Conservation (phyloP, 2,888 invertebrate species). For the Dusona sp. region DNA sequence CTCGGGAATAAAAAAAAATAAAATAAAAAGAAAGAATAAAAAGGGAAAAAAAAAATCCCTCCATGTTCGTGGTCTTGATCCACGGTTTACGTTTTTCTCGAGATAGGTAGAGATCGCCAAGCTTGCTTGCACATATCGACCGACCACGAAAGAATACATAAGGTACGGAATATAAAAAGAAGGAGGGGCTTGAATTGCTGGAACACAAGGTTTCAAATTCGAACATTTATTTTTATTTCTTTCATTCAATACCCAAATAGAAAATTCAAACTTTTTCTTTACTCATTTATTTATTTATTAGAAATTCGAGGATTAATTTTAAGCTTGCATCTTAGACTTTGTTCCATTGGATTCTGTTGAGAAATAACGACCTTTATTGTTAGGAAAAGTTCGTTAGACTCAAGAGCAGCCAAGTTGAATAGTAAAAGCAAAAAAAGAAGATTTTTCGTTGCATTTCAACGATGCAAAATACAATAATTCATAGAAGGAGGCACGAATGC, state of each 20-base stretch:
- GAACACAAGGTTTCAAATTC: not conserved
- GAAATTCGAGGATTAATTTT: not conserved
- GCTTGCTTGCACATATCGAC: slow-evolving; percentile 29
- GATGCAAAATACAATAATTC: not conserved
- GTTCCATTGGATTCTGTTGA: not conserved
- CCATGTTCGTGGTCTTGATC: slow-evolving; percentile 17
- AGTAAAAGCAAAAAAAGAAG: not conserved
- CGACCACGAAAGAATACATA: not conserved
- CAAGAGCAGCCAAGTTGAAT: no score
- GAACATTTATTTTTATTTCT: not conserved
- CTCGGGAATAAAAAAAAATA: slow-evolving; percentile 21
- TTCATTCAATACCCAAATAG: not conserved
- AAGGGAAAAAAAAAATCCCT: not conserved
- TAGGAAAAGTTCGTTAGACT: no score
- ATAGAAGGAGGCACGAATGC: not conserved
- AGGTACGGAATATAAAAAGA: not conserved
- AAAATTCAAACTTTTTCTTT: not conserved
- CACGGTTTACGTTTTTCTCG: slow-evolving; percentile 19
- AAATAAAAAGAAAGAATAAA: slow-evolving; percentile 1
- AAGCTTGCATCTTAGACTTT: not conserved
- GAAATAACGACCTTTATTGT: not conserved
- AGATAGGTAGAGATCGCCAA: slow-evolving; percentile 3
- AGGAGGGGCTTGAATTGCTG: not conserved
- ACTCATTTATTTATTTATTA: not conserved
- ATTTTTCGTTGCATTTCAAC: not conserved